Conservation (phyloP, 2,888 invertebrate genomes). For the Amphipyra berbera region DNA sequence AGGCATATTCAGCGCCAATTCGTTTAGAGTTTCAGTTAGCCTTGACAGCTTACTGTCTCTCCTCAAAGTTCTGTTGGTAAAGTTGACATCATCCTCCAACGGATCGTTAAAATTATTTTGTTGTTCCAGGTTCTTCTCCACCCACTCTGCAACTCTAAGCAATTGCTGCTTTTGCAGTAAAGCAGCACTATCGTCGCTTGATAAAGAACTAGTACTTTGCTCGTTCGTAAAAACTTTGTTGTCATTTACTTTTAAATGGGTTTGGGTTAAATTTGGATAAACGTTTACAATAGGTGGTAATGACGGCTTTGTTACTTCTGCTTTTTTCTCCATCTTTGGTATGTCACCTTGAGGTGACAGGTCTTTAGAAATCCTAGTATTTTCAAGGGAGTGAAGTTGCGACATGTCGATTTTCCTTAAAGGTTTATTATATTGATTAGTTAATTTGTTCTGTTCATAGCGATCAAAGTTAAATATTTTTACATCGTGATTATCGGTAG, state of each 20-base stretch:
- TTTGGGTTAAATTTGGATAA: slow-evolving; percentile 86
- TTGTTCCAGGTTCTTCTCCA: slow-evolving; percentile 91
- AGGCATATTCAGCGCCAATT: slow-evolving; percentile 86
- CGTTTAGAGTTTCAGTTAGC: slow-evolving; percentile 83
- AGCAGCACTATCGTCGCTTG: slow-evolving; percentile 88
- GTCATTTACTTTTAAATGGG: slow-evolving; percentile 85
- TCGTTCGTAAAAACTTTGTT: slow-evolving; percentile 85
- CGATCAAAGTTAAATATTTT: slow-evolving; percentile 89
- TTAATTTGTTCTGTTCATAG: slow-evolving; percentile 85
- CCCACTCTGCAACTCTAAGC: slow-evolving; percentile 94
- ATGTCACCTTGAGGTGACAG: slow-evolving; percentile 75
- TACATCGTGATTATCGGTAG: slow-evolving; percentile 79
- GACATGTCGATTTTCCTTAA: slow-evolving; percentile 86
- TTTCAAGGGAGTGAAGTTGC: slow-evolving; percentile 84
- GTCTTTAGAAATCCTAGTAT: slow-evolving; percentile 86
- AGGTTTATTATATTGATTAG: slow-evolving; percentile 76
- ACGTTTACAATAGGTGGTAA: slow-evolving; percentile 84
- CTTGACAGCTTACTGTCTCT: slow-evolving; percentile 80
- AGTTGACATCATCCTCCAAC: slow-evolving; percentile 81
- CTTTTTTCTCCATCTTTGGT: slow-evolving; percentile 72
- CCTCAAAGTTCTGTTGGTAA: slow-evolving; percentile 72
- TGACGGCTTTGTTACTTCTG: slow-evolving; percentile 70
- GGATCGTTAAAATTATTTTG: slow-evolving; percentile 85
- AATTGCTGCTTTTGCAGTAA: slow-evolving; percentile 91
- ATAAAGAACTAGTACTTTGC: slow-evolving; percentile 87